Conservation (phyloP, 2,888 invertebrate species). For the Limnephilus marmoratus region DNA sequence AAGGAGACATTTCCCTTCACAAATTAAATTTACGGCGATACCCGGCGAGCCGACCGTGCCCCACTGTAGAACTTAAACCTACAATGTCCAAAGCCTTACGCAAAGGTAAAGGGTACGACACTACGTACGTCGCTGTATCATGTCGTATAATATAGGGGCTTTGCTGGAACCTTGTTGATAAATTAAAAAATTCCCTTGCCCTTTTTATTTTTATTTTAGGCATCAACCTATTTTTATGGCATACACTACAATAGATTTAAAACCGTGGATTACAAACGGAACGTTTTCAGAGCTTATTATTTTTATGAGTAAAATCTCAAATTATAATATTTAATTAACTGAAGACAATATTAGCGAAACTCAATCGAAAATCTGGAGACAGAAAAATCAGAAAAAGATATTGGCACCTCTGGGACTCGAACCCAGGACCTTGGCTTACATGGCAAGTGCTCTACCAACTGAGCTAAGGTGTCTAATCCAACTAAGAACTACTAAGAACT, state of each 20-base stretch:
- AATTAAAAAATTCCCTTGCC: not conserved
- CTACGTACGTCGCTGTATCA: not conserved
- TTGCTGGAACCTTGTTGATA: not conserved
- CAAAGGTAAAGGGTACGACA: not conserved
- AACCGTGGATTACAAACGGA: not conserved
- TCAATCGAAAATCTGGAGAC: no score
- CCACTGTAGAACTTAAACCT: slow-evolving; percentile 13
- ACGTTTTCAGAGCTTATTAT: not conserved
- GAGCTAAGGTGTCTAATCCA: no score
- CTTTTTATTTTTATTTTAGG: not conserved
- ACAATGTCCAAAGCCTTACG: slow-evolving; percentile 14
- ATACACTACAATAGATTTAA: not conserved
- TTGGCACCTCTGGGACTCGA: no score
- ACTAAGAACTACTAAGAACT: no score
- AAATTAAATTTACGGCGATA: slow-evolving; percentile 58
- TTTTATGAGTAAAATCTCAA: no score
- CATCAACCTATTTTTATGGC: not conserved
- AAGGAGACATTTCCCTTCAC: slow-evolving; percentile 53
- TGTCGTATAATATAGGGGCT: not conserved
- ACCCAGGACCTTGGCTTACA: no score
- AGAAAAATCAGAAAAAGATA: no score
- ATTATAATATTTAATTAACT: no score
- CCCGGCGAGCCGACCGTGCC: slow-evolving; percentile 33
- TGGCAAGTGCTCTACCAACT: no score
- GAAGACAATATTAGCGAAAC: no score